Conservation (phyloP, 1,140 invertebrate genomes). For the Drosophila mauritiana region DNA sequence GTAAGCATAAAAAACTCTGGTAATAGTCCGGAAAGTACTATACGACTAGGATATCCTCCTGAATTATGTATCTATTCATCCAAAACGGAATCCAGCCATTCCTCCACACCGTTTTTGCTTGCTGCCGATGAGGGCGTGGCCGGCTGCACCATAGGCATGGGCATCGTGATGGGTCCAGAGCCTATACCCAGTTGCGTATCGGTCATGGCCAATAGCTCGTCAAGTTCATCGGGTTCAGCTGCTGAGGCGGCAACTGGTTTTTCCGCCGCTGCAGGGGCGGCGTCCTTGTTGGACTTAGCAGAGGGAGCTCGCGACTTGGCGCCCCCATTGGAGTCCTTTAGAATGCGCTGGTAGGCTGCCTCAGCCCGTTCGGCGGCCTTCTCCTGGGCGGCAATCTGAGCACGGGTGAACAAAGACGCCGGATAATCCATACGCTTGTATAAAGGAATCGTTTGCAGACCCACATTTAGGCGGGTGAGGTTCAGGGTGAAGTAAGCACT, state of each 20-base stretch:
- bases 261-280: background rate
- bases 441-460: slow-evolving; percentile 78
- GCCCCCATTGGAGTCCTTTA: slow-evolving; percentile 49
- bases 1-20: slow-evolving; percentile 4
- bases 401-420: slow-evolving; percentile 59
- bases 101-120: slow-evolving; percentile 76
- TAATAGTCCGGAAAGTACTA: background rate
- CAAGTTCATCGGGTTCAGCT: slow-evolving; percentile 65
- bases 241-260: background rate
- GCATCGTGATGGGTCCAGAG: slow-evolving; percentile 24
- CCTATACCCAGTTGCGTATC: slow-evolving; percentile 35
- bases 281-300: slow-evolving; percentile 32
- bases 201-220: slow-evolving; percentile 71
- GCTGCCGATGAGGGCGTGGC: slow-evolving; percentile 47
- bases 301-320: slow-evolving; percentile 36
- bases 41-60: background rate
- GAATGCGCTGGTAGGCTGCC: slow-evolving; percentile 56
- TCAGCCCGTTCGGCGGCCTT: slow-evolving; percentile 72
- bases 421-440: slow-evolving; percentile 83
- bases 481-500: slow-evolving; percentile 74
- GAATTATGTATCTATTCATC: slow-evolving; percentile 54
- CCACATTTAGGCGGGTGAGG: slow-evolving; percentile 61
- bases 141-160: slow-evolving; percentile 49
- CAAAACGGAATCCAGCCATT: slow-evolving; percentile 79
- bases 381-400: slow-evolving; percentile 62